Conservation (phyloP, 1,140 invertebrate species). For the Varroa destructor region DNA sequence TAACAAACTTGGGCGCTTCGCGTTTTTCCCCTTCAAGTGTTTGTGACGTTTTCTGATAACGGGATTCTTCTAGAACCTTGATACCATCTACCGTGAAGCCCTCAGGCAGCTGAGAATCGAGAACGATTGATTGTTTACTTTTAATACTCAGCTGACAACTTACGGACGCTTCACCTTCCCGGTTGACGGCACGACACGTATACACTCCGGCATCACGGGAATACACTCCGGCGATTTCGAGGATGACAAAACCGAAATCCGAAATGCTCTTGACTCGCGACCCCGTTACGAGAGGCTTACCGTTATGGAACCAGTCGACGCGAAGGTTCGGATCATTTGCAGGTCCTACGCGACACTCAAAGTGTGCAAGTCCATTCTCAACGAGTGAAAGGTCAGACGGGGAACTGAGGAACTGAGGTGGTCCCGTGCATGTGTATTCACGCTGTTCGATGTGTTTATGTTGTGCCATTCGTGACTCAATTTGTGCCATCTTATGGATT, state of each 20-base stretch:
- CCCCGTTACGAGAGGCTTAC: constrained; percentile 61
- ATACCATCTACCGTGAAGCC: constrained; percentile 71
- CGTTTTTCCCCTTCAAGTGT: constrained; percentile 64
- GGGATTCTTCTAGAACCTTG: constrained; percentile 71
- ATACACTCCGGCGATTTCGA: constrained; percentile 75
- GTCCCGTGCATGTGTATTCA: constrained; percentile 49
- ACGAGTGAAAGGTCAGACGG: constrained; percentile 65
- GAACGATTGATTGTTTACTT: constrained; percentile 57
- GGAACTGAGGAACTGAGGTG: constrained; percentile 79
- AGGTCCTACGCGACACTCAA: constrained; percentile 76
- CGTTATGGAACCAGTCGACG: constrained; percentile 93
- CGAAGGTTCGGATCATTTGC: constrained; percentile 78
- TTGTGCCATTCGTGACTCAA: constrained; percentile 58
- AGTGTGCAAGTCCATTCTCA: constrained; percentile 79
- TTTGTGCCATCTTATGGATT: constrained; percentile 78
- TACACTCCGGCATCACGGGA: constrained; percentile 74
- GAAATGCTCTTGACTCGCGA: constrained; percentile 79
- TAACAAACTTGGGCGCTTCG: constrained; percentile 67
- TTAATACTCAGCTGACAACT: constrained; percentile 65
- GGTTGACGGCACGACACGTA: constrained; percentile 74
- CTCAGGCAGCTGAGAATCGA: constrained; percentile 73
- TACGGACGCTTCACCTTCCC: constrained; percentile 72
- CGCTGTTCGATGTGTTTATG: constrained; percentile 41
- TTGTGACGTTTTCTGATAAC: constrained; percentile 73
- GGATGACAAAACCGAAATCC: constrained; percentile 82